Evolutionary conservation across 1,140 invertebrate species (phyloP).

Genomic region (Halyomorpha halys): DNA sequence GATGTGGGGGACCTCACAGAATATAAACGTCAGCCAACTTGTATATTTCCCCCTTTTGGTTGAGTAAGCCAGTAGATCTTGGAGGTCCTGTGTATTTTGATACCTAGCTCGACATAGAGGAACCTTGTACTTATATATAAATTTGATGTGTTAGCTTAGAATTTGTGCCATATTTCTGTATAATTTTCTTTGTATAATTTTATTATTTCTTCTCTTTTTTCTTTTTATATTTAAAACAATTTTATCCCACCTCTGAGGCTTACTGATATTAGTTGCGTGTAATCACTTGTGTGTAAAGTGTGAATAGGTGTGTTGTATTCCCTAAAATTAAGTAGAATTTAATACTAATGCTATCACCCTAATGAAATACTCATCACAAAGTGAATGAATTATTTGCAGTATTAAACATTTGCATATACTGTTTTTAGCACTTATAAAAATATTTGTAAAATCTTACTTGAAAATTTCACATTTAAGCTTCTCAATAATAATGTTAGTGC

Average conservation of each 20-base stretch:
- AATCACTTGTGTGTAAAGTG: constrained; percentile 24
- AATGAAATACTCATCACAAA: constrained; percentile 20
- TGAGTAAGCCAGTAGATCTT: constrained; percentile 10
- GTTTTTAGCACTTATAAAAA: too few relatives aligned
- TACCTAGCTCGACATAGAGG: constrained; percentile 30
- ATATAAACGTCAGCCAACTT: constrained; percentile 24
- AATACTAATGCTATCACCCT: constrained; percentile 18
- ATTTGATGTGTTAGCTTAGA: constrained; percentile 24
- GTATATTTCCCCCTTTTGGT: constrained; percentile 26
- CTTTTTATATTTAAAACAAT: not conserved
- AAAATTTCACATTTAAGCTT: constrained; percentile 12
- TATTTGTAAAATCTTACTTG: too few relatives aligned
- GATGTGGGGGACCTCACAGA: constrained; percentile 21
- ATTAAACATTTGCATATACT: not conserved
- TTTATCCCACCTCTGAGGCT: constrained; percentile 18
- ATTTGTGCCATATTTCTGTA: constrained; percentile 25
- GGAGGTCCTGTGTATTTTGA: constrained; percentile 30
- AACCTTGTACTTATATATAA: constrained; percentile 27
- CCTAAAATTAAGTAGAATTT: constrained; percentile 21
- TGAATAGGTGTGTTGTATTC: constrained; percentile 22
- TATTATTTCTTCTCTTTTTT: constrained; percentile 4
- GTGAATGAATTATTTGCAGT: constrained; percentile 19
- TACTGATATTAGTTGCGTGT: constrained; percentile 21
- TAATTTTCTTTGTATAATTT: constrained; percentile 10
- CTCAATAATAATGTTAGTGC: constrained; percentile 11